These are phyloP conservation scores for Rhinoptilus africanus DNA, from an alignment of 2,113 vertebrate genomes.

Conservation along the genomic window DNA sequence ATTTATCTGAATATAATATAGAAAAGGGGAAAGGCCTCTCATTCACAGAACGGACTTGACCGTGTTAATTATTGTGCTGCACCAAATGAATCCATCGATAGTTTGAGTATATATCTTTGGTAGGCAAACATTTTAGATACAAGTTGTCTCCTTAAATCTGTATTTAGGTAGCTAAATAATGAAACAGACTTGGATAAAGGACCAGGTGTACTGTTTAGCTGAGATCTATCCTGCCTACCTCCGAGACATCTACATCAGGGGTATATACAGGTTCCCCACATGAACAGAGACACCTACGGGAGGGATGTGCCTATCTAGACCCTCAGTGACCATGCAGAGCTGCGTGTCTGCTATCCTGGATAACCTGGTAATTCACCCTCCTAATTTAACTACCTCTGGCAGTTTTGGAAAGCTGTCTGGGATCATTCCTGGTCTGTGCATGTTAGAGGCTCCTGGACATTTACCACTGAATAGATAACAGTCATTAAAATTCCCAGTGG, in stretches of 20 bases:
- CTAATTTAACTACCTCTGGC: neutral
- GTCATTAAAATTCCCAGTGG: neutral
- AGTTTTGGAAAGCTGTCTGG: neutral
- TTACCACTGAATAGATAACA: neutral
- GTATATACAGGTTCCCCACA: accelerated
- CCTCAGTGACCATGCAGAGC: neutral
- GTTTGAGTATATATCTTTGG: neutral
- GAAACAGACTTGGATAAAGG: neutral
- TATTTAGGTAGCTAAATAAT: neutral
- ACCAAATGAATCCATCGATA: neutral
- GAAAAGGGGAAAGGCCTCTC: neutral
- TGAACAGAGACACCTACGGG: neutral
- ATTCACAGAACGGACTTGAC: neutral
- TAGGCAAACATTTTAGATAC: neutral
- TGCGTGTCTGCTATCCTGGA: neutral
- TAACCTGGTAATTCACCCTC: neutral
- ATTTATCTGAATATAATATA: neutral
- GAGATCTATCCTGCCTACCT: neutral
- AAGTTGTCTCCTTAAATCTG: neutral
- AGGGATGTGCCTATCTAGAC: neutral
- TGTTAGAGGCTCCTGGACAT: neutral
- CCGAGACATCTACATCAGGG: neutral
- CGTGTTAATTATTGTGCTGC: too few relatives aligned
- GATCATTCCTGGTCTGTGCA: neutral
- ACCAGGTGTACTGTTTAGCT: neutral